These are phyloP conservation scores for Antechinus stuartii DNA, from an alignment of 2,113 vertebrate species.

Conservation along the genomic window DNA sequence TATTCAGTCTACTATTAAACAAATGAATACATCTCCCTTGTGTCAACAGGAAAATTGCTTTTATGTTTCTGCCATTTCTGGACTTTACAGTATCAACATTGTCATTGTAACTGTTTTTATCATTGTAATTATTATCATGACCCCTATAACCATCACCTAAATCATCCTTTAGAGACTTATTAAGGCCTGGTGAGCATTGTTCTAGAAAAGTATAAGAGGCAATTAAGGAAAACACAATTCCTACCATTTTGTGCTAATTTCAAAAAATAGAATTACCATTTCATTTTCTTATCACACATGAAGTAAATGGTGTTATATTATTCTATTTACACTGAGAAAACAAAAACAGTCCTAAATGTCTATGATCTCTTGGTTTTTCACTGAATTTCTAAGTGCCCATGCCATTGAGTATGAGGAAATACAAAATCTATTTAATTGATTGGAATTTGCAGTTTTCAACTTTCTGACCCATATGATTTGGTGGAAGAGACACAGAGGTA, in stretches of 20 bases:
- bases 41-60: neutral
- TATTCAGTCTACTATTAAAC: constrained; percentile 49
- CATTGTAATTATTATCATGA: neutral
- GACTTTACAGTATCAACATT: neutral
- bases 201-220: neutral
- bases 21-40: constrained; percentile 4
- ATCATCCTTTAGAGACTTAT: neutral
- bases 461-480: neutral
- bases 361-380: neutral
- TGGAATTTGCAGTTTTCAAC: neutral
- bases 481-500: neutral
- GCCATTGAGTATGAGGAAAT: neutral
- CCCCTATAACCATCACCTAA: neutral
- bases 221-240: neutral
- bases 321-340: neutral
- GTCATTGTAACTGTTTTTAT: neutral
- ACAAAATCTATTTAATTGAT: neutral
- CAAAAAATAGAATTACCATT: neutral
- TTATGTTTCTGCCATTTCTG: neutral
- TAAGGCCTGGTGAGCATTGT: neutral
- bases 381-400: neutral
- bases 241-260: neutral
- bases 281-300: neutral
- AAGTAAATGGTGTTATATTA: neutral
- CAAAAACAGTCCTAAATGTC: neutral